Conservation (phyloP, 2,888 invertebrate species). For the Troglohyphantes excavatus region DNA sequence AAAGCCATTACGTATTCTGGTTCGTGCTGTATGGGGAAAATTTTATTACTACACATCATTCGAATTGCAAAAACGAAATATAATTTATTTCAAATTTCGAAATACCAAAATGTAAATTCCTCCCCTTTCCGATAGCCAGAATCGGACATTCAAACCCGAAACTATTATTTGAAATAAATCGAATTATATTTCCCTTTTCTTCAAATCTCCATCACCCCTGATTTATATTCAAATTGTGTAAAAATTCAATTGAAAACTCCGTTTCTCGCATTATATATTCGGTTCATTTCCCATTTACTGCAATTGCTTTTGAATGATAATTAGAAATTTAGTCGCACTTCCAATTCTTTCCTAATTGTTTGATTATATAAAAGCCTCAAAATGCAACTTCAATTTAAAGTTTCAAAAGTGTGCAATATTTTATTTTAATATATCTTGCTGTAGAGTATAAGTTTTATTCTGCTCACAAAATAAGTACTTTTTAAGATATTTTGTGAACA, state of each 20-base stretch:
- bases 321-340: background rate
- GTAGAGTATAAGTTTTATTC: too few species aligned
- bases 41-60: background rate
- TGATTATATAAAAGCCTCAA: background rate
- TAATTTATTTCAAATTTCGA: background rate
- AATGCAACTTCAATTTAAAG: background rate
- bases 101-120: background rate
- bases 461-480: too few species aligned
- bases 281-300: background rate
- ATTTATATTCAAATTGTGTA: constrained; percentile 6
- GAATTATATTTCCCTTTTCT: background rate
- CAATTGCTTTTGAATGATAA: constrained; percentile 5
- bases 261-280: background rate
- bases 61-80: background rate
- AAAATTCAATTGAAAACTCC: constrained; percentile 2
- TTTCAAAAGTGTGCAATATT: too few species aligned
- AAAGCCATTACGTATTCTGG: background rate
- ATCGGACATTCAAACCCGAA: background rate
- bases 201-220: background rate
- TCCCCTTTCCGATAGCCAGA: background rate
- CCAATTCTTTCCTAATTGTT: background rate
- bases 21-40: background rate
- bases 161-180: background rate
- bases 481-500: too few species aligned
- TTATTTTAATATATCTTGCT: too few species aligned